A percentile compares a stretch with the other conserved stretches of the same genome.
Conservation (phyloP, 2,888 invertebrate species). For the Erebia epiphron region DNA sequence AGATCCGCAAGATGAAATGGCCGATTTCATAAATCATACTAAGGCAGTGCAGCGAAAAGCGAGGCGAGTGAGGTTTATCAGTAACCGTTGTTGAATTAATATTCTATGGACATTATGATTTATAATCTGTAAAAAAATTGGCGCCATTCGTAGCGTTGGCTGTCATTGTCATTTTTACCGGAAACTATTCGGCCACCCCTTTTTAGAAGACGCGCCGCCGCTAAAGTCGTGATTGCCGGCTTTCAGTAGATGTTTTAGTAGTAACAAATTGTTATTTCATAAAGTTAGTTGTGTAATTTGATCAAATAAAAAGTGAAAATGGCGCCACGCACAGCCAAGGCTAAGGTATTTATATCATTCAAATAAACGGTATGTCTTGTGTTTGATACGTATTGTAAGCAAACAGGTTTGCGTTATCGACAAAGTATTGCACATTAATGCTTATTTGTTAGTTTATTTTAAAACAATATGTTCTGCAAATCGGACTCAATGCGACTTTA, state of each 20-base stretch:
- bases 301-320: conserved; percentile 51
- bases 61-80: neutral
- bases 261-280: conserved; percentile 33
- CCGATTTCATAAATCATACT: no score
- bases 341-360: conserved; percentile 62
- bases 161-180: conserved; percentile 75
- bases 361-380: conserved; percentile 17
- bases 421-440: conserved; percentile 42
- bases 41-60: no score
- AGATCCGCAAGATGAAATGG: no score
- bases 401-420: conserved; percentile 60
- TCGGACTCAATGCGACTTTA: conserved; percentile 1
- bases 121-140: conserved; percentile 51
- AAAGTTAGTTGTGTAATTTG: conserved; percentile 41
- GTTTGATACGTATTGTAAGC: conserved; percentile 38
- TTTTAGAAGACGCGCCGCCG: conserved; percentile 47
- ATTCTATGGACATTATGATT: conserved; percentile 16
- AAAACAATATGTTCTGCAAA: neutral
- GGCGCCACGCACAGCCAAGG: conserved; percentile 71
- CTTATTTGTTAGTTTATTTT: conserved; percentile 38
- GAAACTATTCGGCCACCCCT: conserved; percentile 64
- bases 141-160: conserved; percentile 60
- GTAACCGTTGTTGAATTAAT: neutral
- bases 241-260: conserved; percentile 33
- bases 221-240: conserved; percentile 42